Evolutionary conservation across 37 sponge, comb jelly and placozoan species (phyloP).

Genomic region (Petrosia ficiformis): DNA sequence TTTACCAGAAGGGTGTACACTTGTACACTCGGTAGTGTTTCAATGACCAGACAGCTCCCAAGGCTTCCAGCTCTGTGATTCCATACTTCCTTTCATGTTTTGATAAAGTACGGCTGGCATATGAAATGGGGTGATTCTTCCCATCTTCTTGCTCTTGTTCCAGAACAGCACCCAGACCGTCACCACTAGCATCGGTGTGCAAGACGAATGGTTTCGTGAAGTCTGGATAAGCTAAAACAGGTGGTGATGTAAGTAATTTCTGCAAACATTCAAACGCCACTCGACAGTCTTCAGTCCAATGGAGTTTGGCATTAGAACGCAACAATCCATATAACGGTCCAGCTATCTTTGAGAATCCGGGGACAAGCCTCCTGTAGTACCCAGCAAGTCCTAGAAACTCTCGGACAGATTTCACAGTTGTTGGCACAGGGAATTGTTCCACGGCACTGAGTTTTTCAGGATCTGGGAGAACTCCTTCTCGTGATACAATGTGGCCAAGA

Average conservation of each 20-base stretch:
- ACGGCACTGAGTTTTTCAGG: slow-evolving; percentile 34
- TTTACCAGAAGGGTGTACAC: slow-evolving; percentile 22
- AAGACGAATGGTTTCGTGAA: slow-evolving; percentile 24
- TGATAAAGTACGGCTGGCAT: slow-evolving; percentile 32
- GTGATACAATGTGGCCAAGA: slow-evolving; percentile 46
- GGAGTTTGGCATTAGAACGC: background rate
- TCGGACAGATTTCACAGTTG: background rate
- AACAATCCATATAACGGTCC: background rate
- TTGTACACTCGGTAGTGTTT: slow-evolving; percentile 39
- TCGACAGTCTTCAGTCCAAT: slow-evolving; percentile 2
- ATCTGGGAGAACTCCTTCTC: slow-evolving; percentile 36
- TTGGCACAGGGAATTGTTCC: slow-evolving; percentile 25
- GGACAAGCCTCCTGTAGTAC: slow-evolving; percentile 35
- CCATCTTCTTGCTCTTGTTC: slow-evolving; percentile 38
- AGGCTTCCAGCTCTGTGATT: slow-evolving; percentile 41
- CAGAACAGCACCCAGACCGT: slow-evolving; percentile 39
- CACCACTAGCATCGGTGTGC: slow-evolving; percentile 44
- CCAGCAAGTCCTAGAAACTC: slow-evolving; percentile 25
- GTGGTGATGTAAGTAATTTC: slow-evolving; percentile 13
- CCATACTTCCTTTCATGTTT: slow-evolving; percentile 40
- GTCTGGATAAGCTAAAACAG: slow-evolving; percentile 31
- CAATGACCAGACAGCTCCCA: slow-evolving; percentile 46
- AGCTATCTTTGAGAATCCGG: slow-evolving; percentile 19
- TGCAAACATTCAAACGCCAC: slow-evolving; percentile 6
- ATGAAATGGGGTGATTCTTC: slow-evolving; percentile 24